Conservation (phyloP, 2,797 vertebrate species). For the Pogoniulus pusillus region DNA sequence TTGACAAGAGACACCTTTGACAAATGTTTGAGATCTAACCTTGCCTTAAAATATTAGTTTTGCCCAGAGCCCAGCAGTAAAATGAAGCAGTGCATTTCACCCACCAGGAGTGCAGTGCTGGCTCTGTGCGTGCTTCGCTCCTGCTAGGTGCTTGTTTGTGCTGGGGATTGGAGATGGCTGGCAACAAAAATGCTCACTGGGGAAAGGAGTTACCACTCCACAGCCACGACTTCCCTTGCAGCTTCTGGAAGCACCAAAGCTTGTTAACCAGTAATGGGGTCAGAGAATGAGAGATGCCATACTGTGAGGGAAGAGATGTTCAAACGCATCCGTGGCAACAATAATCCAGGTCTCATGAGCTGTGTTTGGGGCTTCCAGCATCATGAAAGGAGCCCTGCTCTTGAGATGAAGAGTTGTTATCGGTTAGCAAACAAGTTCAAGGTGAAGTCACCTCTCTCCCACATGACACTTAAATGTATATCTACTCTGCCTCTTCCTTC, state of each 20-base stretch:
- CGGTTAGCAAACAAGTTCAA: background rate
- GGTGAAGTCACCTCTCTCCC: background rate
- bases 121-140: fast-evolving
- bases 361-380: background rate
- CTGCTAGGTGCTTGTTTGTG: background rate
- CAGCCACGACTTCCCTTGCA: background rate
- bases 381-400: background rate
- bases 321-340: background rate
- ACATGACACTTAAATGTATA: background rate
- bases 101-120: background rate
- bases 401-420: background rate
- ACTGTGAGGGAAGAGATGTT: background rate
- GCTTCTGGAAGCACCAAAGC: background rate
- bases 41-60: slow-evolving; percentile 40
- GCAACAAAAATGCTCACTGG: background rate
- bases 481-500: background rate
- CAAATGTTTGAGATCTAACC: slow-evolving; percentile 6
- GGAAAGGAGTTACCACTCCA: background rate
- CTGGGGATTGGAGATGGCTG: background rate
- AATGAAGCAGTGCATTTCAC: slow-evolving; percentile 1
- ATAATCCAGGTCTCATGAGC: background rate
- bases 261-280: background rate
- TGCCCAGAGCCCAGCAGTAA: background rate
- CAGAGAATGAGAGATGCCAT: background rate
- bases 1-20: background rate